A percentile compares a stretch with the other conserved stretches of the same genome.
phyloP scores from a whole-genome alignment of 2,888 invertebrate species.

The Sminthurinus aureus region DNA sequence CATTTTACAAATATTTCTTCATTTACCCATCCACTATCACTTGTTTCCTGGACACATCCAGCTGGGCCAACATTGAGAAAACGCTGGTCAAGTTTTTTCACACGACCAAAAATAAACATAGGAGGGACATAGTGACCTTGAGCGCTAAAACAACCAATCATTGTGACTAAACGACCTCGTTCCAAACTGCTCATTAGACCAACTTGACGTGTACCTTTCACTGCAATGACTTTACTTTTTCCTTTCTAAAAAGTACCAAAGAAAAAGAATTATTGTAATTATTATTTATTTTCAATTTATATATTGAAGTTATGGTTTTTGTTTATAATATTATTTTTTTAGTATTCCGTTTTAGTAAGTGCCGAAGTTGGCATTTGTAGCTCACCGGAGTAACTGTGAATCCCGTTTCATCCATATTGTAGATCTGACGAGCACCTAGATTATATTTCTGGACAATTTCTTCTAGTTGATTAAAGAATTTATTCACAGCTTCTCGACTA shows the following conservation, averaged over 20 bases:
- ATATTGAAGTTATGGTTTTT: too few species aligned
- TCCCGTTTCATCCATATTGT: constrained; percentile 45
- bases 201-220: constrained; percentile 25
- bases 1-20: constrained; percentile 58
- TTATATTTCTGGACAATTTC: neutral
- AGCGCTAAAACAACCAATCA: constrained; percentile 41
- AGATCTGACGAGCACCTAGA: constrained; percentile 4
- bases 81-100: constrained; percentile 19
- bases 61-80: constrained; percentile 30
- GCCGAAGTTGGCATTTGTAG: neutral
- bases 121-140: constrained; percentile 41
- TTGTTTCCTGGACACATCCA: constrained; percentile 5
- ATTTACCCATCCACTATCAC: constrained; percentile 29
- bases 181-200: constrained; percentile 27
- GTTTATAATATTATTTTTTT: neutral
- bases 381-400: constrained; percentile 27
- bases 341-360: too few species aligned
- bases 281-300: too few species aligned
- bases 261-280: too few species aligned
- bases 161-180: constrained; percentile 35
- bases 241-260: constrained; percentile 19
- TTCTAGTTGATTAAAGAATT: neutral
- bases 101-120: constrained; percentile 39
- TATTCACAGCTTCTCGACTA: neutral
- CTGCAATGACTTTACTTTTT: constrained; percentile 12